These are phyloP conservation scores for Parnassius orleans DNA, from an alignment of 2,888 invertebrate genomes.

Conservation along the genomic window DNA sequence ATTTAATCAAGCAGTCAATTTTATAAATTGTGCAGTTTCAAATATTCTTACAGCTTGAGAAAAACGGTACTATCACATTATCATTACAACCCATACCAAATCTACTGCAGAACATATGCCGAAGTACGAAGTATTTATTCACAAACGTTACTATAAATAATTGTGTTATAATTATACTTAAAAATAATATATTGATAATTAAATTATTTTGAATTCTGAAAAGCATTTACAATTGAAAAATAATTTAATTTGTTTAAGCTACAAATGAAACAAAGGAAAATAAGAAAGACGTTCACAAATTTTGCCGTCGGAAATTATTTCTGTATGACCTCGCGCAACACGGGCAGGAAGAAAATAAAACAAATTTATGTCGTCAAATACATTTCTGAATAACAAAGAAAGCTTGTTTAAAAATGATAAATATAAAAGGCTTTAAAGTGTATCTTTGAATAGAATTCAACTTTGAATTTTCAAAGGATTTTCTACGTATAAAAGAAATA, in stretches of 20 bases:
- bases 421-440: neutral
- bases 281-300: constrained; percentile 12
- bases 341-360: constrained; percentile 22
- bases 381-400: constrained; percentile 10
- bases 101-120: too few species aligned
- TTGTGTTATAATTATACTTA: neutral
- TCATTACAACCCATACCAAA: too few species aligned
- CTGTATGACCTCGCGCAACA: constrained; percentile 13
- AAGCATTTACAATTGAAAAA: neutral
- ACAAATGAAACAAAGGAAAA: constrained; percentile 14
- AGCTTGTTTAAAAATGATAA: constrained; percentile 2
- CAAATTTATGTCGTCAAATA: constrained; percentile 12
- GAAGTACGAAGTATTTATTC: too few species aligned
- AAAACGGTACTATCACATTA: too few species aligned
- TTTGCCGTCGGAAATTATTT: constrained; percentile 25
- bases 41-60: too few species aligned
- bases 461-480: too few species aligned
- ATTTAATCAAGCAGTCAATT: constrained; percentile 5
- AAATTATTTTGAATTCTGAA: too few species aligned
- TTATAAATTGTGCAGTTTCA: too few species aligned
- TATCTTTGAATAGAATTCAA: neutral
- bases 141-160: too few species aligned
- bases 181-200: neutral
- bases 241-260: neutral
- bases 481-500: too few species aligned